These are phyloP conservation scores for Gobionotothen gibberifrons DNA, from an alignment of 2,797 vertebrate genomes.

Conservation along the genomic window DNA sequence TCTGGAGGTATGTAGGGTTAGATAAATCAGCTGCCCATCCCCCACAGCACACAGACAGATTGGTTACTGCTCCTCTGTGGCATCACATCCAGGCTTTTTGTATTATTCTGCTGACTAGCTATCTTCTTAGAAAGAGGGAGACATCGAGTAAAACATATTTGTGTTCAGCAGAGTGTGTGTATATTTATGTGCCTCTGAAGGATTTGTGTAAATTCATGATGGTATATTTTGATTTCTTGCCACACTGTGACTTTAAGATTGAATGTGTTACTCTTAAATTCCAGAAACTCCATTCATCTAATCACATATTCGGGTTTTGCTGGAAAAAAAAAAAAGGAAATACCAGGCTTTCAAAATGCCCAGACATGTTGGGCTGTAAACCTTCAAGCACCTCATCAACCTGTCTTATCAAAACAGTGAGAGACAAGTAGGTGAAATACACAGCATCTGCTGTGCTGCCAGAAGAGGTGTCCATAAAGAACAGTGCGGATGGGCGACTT, in stretches of 20 bases:
- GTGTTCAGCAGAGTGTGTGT: not conserved
- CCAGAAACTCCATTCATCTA: constrained; percentile 31
- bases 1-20: constrained; percentile 36
- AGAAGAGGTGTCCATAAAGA: constrained; percentile 26
- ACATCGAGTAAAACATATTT: constrained; percentile 1
- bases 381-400: constrained; percentile 39
- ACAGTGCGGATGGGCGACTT: constrained; percentile 4
- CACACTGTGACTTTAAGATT: not conserved
- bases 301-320: constrained; percentile 14
- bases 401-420: constrained; percentile 27
- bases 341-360: constrained; percentile 35
- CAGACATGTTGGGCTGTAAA: constrained; percentile 48
- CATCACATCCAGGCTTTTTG: constrained; percentile 15
- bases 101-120: constrained; percentile 18
- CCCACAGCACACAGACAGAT: constrained; percentile 28
- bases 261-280: constrained; percentile 10
- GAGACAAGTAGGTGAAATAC: constrained; percentile 16
- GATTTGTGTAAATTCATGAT: constrained; percentile 2
- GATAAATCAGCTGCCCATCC: constrained; percentile 47
- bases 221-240: constrained; percentile 19
- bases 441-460: constrained; percentile 30
- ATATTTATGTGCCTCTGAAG: not conserved
- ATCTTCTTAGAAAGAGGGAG: not conserved
- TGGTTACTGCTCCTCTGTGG: constrained; percentile 20
- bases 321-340: constrained; percentile 25